phyloP scores from a whole-genome alignment of 2,888 invertebrate genomes.

The Thereva unica region DNA sequence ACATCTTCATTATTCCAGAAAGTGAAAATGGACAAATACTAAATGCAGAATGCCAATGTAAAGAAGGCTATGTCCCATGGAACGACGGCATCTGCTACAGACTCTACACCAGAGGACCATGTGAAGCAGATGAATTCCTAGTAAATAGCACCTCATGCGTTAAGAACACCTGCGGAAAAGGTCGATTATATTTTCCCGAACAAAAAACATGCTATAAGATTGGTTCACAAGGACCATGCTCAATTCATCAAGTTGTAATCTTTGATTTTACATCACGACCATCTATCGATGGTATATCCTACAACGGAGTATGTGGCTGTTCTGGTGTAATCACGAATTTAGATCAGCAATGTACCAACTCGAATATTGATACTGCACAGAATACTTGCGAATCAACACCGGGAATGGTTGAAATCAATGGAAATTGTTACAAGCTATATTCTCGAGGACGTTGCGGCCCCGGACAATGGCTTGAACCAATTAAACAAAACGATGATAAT shows the following conservation, averaged over 20 bases:
- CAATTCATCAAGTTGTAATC: constrained; percentile 71
- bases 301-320: constrained; percentile 81
- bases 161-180: constrained; percentile 73
- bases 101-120: constrained; percentile 79
- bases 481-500: constrained; percentile 53
- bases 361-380: constrained; percentile 45
- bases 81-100: constrained; percentile 75
- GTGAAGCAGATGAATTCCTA: constrained; percentile 69
- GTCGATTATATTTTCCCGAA: constrained; percentile 75
- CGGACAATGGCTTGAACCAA: constrained; percentile 71
- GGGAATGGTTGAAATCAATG: constrained; percentile 68
- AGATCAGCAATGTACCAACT: constrained; percentile 53
- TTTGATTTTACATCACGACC: constrained; percentile 80
- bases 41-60: constrained; percentile 70
- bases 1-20: constrained; percentile 66
- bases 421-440: constrained; percentile 76
- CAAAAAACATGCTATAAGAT: constrained; percentile 77
- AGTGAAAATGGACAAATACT: constrained; percentile 45
- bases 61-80: constrained; percentile 68
- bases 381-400: constrained; percentile 64
- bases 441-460: constrained; percentile 76
- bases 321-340: constrained; percentile 58
- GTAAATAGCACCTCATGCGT: constrained; percentile 70
- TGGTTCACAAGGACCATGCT: constrained; percentile 77
- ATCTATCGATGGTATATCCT: constrained; percentile 78